phyloP scores from a whole-genome alignment of 1,140 invertebrate genomes.

The Bombus superbus region DNA sequence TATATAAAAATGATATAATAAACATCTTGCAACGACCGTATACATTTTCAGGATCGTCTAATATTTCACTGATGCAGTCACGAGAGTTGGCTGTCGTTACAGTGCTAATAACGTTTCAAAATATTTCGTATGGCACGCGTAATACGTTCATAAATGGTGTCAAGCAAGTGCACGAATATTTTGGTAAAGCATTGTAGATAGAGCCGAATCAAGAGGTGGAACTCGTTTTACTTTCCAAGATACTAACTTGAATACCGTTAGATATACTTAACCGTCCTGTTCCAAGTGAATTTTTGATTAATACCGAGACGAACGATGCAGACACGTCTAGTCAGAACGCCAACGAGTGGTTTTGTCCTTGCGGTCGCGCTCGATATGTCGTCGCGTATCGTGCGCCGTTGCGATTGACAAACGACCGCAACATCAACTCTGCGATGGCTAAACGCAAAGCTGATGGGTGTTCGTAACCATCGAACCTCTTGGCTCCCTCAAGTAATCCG shows the following conservation, averaged over 20 bases:
- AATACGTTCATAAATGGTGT: too few species aligned
- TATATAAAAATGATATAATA: too few species aligned
- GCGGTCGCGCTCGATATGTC: constrained; percentile 52
- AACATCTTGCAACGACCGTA: too few species aligned
- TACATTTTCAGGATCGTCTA: too few species aligned
- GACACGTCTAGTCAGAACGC: constrained; percentile 41
- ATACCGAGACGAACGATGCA: not conserved
- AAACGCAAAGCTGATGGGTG: constrained; percentile 59
- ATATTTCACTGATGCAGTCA: too few species aligned
- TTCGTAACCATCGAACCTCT: constrained; percentile 5
- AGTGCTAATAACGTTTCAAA: too few species aligned
- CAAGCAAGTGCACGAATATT: too few species aligned
- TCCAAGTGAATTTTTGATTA: not conserved
- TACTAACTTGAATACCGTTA: not conserved
- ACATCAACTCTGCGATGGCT: constrained; percentile 57
- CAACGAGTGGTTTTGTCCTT: constrained; percentile 55
- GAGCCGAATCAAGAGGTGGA: too few species aligned
- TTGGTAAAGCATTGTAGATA: too few species aligned
- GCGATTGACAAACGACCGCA: constrained; percentile 64
- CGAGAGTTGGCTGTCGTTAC: too few species aligned
- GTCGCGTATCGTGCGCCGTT: constrained; percentile 34
- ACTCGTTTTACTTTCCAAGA: not conserved
- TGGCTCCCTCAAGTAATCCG: constrained; percentile 38
- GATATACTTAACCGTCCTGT: not conserved
- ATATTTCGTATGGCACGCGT: too few species aligned